These are phyloP conservation scores for Vanessa cardui DNA, from an alignment of 2,888 invertebrate genomes.

Conservation along the genomic window DNA sequence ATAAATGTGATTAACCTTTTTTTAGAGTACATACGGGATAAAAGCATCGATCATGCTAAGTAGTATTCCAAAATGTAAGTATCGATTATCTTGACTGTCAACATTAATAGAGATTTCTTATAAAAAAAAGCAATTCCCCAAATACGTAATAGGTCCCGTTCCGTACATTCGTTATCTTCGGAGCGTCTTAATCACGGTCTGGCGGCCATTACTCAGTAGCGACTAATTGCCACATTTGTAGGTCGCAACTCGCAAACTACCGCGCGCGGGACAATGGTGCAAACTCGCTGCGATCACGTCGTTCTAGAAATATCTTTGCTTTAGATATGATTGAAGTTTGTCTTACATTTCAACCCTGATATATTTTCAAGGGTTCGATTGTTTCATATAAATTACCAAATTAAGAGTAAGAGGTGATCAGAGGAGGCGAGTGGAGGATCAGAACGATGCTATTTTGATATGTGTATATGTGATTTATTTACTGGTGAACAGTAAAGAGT, in stretches of 20 bases:
- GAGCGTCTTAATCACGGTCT: conserved; percentile 70
- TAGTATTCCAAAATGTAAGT: not conserved
- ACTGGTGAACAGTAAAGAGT: no score
- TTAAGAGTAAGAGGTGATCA: no score
- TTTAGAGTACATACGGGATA: no score
- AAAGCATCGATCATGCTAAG: no score
- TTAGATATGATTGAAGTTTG: conserved; percentile 20
- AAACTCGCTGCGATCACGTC: conserved; percentile 15
- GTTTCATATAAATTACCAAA: not conserved
- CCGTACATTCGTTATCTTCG: conserved; percentile 60
- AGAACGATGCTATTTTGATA: not conserved
- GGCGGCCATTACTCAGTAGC: conserved; percentile 62
- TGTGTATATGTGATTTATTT: no score
- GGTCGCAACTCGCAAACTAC: conserved; percentile 56
- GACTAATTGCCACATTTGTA: conserved; percentile 76
- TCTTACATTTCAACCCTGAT: not conserved
- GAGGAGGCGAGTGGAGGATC: no score
- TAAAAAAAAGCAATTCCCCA: not conserved
- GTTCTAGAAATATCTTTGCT: conserved; percentile 16
- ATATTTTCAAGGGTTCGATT: not conserved
- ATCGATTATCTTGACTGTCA: conserved; percentile 11
- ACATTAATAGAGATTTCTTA: not conserved
- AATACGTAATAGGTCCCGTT: conserved; percentile 46
- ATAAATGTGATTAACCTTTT: no score
- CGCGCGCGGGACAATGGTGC: conserved; percentile 35